Conservation (phyloP, 2,113 vertebrate species). For the Catharus bicknelli region DNA sequence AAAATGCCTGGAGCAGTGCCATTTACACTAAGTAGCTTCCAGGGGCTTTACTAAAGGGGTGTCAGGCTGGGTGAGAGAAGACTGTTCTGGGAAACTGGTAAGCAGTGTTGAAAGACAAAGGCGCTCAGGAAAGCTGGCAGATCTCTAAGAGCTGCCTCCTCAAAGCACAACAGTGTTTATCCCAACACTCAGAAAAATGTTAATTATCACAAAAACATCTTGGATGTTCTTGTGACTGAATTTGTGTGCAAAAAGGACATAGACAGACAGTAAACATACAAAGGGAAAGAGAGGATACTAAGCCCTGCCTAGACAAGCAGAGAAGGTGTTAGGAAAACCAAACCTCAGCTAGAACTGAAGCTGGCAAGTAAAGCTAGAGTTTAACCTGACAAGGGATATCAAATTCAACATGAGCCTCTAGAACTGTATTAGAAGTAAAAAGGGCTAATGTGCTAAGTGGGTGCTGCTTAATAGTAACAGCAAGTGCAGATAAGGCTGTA, state of each 20-base stretch:
- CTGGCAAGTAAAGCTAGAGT: background rate
- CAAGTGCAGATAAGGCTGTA: background rate
- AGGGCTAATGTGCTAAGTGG: background rate
- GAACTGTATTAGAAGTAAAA: background rate
- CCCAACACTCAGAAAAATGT: background rate
- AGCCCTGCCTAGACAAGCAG: background rate
- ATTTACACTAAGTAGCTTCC: background rate
- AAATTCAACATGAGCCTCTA: background rate
- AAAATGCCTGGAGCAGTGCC: fast-evolving
- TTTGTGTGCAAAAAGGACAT: background rate
- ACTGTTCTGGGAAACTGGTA: background rate
- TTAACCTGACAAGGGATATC: background rate
- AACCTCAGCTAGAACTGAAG: background rate
- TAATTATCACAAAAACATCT: background rate
- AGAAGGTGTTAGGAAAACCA: background rate
- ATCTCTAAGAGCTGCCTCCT: background rate
- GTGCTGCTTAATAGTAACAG: background rate
- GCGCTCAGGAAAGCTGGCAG: background rate
- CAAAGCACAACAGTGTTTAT: background rate
- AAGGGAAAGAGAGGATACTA: background rate
- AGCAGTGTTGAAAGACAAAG: background rate
- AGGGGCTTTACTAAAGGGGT: background rate
- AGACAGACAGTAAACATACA: background rate
- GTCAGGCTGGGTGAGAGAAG: background rate
- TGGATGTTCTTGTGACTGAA: background rate